Base-by-base conservation (phyloP, 2,113 vertebrate species). In the Thamnaconus septentrionalis region DNA sequence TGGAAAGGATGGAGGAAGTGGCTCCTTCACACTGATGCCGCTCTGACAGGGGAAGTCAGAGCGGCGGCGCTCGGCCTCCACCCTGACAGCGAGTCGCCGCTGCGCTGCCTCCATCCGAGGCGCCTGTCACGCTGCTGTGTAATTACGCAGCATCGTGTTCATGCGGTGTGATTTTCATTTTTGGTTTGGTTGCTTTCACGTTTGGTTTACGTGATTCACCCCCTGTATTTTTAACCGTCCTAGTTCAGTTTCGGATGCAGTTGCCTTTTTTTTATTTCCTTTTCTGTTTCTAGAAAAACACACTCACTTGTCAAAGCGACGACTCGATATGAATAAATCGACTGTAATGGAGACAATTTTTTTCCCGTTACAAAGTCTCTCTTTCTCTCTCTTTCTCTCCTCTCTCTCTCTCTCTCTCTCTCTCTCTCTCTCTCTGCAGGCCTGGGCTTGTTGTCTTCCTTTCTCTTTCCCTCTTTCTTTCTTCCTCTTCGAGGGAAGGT, bases 1-100 rank as follows among this genome's bases (percentile, higher is more conserved):
- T n/a, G 53, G 64, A 62, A 64, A 43, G 51, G 67, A 78, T 84
- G 76, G 76, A 87, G 87, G 85, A 89, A 91, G 73, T 87, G 83
- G 84, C 85, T 88, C 73, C 83, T 83, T 86, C 62, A 81, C 85
- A 31, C 18, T 31, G 18, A n/a, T n/a, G n/a, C n/a, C n/a, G n/a
- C n/a, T n/a, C n/a, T n/a, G n/a, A n/a, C n/a, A n/a, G n/a, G n/a
- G n/a, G n/a, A n/a, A n/a, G n/a, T n/a, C n/a, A n/a, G n/a, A n/a
- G n/a, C 18, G 18, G 18, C 18, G 18, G 18, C 18, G 18, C 18
- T 58, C 42, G 62, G 48, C 41, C 49, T 61, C 53, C 73, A 53
- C 69, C 60, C 61, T 63, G 60, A 72, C 70, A 75, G 63, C 73
- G 59, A 4, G 46, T 59, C 12, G 11, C 57, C 1, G 66, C 40